Base-by-base conservation (phyloP, 2,113 vertebrate genomes). In the Engraulis encrasicolus region DNA sequence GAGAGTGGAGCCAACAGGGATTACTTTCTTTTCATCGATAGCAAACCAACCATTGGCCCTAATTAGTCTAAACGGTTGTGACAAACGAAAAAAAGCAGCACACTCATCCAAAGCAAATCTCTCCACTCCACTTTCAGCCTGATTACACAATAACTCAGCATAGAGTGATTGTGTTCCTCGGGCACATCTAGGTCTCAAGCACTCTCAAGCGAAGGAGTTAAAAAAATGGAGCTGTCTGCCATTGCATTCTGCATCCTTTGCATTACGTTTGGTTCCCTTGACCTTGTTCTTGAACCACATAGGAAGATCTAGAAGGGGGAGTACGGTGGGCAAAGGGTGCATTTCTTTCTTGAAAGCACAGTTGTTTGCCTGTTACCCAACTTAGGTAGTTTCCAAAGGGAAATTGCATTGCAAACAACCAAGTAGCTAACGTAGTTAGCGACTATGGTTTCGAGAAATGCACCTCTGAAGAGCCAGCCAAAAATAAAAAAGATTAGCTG, bases 141-240 rank as follows among this genome's bases (percentile, higher is more conserved):
- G 87, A 92, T 90, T 90, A 88, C 91, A 93, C 92, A 93, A 93
- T 92, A 92, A 92, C 86, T 85, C 87, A 40, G 86, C 78, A 82
- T 88, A 58, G 90, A 89, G 82, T 86, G 88, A 91, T 87, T 91
- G 84, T 12, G 80, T 2, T 49, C 49, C 61, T 40, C 34, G 61
- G n/a, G 31, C 15, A 15, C 82, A 83, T n/a, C 61, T 85, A 5
- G 1, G 66, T 74, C 14, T 2, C 66, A 31, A n/a, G 27, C 14
- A 11, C 66, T 4, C 31, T 4, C 31, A 34, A 74, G 31, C 66
- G 1, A 12, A 34, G 31, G 31, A 34, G 27, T 74, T 3, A 45
- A 45, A 74, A 74, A 14, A 31, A n/a, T n/a, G n/a, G n/a, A n/a
- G n/a, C n/a, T n/a, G 27, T 11, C 15, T 34, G 66, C 34, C 66